Evolutionary conservation across 2,888 invertebrate species (phyloP).

Genomic region (Sinohyriopsis cumingii): DNA sequence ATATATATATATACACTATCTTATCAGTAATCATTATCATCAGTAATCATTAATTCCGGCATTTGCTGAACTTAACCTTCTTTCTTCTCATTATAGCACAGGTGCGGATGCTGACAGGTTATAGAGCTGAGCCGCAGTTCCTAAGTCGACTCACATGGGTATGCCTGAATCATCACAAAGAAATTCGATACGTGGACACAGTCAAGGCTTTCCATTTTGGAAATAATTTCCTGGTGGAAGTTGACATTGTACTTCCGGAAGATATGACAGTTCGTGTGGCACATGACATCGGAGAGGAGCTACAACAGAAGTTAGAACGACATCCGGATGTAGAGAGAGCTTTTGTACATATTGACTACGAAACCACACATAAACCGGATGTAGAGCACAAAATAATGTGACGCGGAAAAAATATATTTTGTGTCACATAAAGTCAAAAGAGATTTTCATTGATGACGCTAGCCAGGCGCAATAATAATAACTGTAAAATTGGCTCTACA

Average conservation of each 20-base stretch:
- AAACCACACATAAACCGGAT: conserved; percentile 33
- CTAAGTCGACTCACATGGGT: conserved; percentile 71
- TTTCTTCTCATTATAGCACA: conserved; percentile 57
- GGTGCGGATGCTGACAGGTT: conserved; percentile 67
- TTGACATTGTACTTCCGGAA: conserved; percentile 72
- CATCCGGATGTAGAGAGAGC: conserved; percentile 73
- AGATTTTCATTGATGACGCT: too few relatives aligned
- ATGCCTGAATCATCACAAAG: conserved; percentile 65
- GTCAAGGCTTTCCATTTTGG: conserved; percentile 75
- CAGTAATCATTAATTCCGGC: too few relatives aligned
- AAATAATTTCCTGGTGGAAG: conserved; percentile 72
- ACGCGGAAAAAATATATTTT: too few relatives aligned
- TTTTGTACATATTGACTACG: conserved; percentile 75
- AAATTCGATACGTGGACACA: conserved; percentile 72
- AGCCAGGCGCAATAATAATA: too few relatives aligned
- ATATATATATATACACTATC: too few relatives aligned
- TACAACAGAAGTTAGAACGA: conserved; percentile 73
- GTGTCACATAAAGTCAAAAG: too few relatives aligned
- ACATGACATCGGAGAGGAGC: conserved; percentile 73
- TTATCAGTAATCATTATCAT: too few relatives aligned
- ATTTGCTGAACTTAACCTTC: too few relatives aligned
- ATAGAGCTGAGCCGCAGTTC: conserved; percentile 68
- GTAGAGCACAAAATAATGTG: neutral
- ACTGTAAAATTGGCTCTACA: too few relatives aligned
- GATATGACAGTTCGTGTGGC: conserved; percentile 72